phyloP scores from a whole-genome alignment of 2,888 invertebrate species.

The Tromatobia lineatoria region DNA sequence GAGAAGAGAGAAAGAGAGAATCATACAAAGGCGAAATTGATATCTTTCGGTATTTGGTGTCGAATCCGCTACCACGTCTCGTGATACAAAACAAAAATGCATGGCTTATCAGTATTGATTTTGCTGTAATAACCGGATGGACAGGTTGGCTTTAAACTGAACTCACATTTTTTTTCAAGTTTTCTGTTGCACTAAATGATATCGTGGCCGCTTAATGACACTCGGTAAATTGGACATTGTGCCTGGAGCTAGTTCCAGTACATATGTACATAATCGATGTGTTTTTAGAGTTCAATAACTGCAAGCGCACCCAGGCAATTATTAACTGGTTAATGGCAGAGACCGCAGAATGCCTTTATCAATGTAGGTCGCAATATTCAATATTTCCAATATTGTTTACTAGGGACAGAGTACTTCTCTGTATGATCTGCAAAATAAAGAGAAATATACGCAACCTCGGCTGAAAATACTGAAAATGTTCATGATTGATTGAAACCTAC shows the following conservation, averaged over 20 bases:
- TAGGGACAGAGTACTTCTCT: not conserved
- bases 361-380: not conserved
- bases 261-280: not conserved
- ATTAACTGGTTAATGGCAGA: constrained; percentile 5
- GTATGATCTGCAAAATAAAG: constrained; percentile 10
- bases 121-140: not conserved
- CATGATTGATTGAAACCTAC: not conserved
- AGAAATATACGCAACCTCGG: not conserved
- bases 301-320: constrained; percentile 17
- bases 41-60: no score
- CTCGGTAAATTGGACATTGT: constrained; percentile 17
- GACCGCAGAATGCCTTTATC: constrained; percentile 29
- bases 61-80: no score
- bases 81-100: not conserved
- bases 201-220: constrained; percentile 9
- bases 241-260: constrained; percentile 9
- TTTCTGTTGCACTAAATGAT: not conserved
- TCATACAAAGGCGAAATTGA: no score
- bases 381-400: constrained; percentile 10
- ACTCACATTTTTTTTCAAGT: not conserved
- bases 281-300: constrained; percentile 36
- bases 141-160: not conserved
- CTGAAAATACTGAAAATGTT: constrained; percentile 3
- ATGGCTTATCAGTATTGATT: not conserved
- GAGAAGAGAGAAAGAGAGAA: no score